phyloP scores from a whole-genome alignment of 2,113 vertebrate genomes.

The Callipepla squamata region DNA sequence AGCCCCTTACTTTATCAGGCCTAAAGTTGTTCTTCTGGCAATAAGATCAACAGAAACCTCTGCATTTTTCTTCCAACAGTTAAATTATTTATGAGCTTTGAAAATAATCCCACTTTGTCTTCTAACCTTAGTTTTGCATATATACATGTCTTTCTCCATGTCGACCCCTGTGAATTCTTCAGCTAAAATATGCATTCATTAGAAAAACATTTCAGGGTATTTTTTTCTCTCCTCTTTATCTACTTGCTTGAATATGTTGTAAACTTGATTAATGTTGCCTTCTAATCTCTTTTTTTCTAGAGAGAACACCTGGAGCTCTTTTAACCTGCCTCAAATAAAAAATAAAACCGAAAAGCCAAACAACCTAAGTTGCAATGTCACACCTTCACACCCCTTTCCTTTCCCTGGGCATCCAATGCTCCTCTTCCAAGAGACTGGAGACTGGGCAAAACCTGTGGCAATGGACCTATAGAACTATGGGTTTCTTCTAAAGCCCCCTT shows the following conservation, averaged over 20 bases:
- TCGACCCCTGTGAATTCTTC: slow-evolving; percentile 35
- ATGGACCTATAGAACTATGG: not conserved
- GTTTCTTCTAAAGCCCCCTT: not conserved
- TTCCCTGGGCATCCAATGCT: not conserved
- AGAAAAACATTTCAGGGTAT: slow-evolving; percentile 48
- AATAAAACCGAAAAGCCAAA: slow-evolving; percentile 15
- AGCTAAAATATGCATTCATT: slow-evolving; percentile 63
- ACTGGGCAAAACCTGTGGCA: not conserved
- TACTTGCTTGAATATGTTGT: slow-evolving; percentile 71
- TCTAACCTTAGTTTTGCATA: slow-evolving; percentile 63
- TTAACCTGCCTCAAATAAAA: slow-evolving; percentile 58
- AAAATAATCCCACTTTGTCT: slow-evolving; percentile 58
- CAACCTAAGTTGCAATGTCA: not conserved
- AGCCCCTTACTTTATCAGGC: slow-evolving; percentile 23
- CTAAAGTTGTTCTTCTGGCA: slow-evolving; percentile 28
- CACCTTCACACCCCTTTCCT: not conserved
- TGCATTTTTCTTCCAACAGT: slow-evolving; percentile 28
- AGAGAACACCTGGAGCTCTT: slow-evolving; percentile 73
- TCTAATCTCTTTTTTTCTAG: slow-evolving; percentile 71
- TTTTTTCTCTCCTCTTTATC: slow-evolving; percentile 58
- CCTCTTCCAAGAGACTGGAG: not conserved
- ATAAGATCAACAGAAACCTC: slow-evolving; percentile 31
- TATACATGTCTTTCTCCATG: not conserved
- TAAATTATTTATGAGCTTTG: slow-evolving; percentile 65
- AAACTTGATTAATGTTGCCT: slow-evolving; percentile 75